Evolutionary conservation across 2,888 invertebrate species (phyloP).

Genomic region (Lissonota sp.): DNA sequence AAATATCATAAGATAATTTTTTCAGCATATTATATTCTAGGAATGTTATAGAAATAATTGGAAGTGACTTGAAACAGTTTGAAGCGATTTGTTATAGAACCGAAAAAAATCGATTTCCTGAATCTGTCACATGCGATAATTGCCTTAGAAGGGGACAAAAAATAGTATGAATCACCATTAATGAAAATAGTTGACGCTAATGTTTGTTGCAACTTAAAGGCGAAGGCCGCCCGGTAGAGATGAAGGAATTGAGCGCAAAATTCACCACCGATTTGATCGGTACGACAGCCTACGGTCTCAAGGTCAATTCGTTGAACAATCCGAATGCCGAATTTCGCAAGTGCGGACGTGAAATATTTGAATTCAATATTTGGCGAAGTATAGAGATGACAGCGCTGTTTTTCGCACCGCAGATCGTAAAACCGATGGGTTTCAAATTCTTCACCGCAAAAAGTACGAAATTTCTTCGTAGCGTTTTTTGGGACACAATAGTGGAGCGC

Average conservation of each 20-base stretch:
- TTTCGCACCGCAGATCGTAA: slow-evolving; percentile 82
- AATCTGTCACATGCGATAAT: no score
- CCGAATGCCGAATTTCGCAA: slow-evolving; percentile 83
- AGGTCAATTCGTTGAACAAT: slow-evolving; percentile 83
- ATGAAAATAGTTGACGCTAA: background rate
- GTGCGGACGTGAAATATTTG: slow-evolving; percentile 82
- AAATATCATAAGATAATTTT: no score
- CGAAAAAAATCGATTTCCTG: no score
- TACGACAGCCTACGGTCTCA: slow-evolving; percentile 84
- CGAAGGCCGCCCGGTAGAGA: slow-evolving; percentile 70
- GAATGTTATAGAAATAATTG: no score
- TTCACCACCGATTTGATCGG: slow-evolving; percentile 84
- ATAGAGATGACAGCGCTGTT: slow-evolving; percentile 82
- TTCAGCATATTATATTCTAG: no score
- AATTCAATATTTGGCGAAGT: slow-evolving; percentile 76
- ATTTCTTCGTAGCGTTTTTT: slow-evolving; percentile 83
- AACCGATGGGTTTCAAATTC: slow-evolving; percentile 79
- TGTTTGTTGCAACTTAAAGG: slow-evolving; percentile 59
- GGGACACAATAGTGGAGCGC: slow-evolving; percentile 82
- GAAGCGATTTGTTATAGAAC: no score
- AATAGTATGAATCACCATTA: background rate
- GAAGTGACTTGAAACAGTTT: no score
- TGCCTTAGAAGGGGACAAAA: background rate
- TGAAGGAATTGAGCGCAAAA: slow-evolving; percentile 77
- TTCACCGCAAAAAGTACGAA: slow-evolving; percentile 78